Conservation (phyloP, 2,888 invertebrate genomes). For the Subacronicta megacephala region DNA sequence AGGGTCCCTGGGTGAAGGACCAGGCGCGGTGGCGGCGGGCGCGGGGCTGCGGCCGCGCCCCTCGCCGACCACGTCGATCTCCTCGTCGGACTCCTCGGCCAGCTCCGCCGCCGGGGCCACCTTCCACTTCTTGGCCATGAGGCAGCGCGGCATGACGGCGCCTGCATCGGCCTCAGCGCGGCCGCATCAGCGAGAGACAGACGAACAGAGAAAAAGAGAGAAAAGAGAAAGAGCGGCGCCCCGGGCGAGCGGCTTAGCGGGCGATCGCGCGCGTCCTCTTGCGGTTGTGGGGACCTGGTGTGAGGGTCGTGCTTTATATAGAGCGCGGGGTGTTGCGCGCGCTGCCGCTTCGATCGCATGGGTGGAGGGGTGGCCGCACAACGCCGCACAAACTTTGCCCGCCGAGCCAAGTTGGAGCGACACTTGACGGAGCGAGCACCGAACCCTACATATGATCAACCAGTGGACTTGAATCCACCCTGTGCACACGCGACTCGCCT, state of each 20-base stretch:
- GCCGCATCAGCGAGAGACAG: conserved; percentile 88
- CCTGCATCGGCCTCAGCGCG: conserved; percentile 89
- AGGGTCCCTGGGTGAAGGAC: conserved; percentile 92
- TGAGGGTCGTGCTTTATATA: conserved; percentile 85
- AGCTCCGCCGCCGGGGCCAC: conserved; percentile 90
- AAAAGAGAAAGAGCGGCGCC: conserved; percentile 88
- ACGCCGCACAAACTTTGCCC: conserved; percentile 78
- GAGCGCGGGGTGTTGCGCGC: conserved; percentile 79
- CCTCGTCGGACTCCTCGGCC: conserved; percentile 92
- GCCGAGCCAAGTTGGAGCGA: conserved; percentile 76
- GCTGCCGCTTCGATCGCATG: conserved; percentile 82
- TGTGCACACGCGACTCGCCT: conserved; percentile 52
- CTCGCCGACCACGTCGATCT: conserved; percentile 96
- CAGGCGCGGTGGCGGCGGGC: conserved; percentile 90
- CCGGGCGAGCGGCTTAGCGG: conserved; percentile 86
- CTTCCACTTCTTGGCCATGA: conserved; percentile 99
- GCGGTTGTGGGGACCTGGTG: conserved; percentile 87
- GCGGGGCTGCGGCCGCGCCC: conserved; percentile 90
- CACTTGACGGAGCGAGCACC: conserved; percentile 71
- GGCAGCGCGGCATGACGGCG: conserved; percentile 96
- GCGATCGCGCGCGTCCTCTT: conserved; percentile 89
- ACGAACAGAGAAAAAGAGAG: conserved; percentile 88
- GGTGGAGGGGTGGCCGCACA: conserved; percentile 67
- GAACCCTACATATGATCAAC: conserved; percentile 76
- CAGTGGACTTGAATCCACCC: conserved; percentile 71